Evolutionary conservation across 2,797 vertebrate species (phyloP), one percentile per base, ranked within the genome.

Genomic region (Pseudochaenichthys georgianus): DNA sequence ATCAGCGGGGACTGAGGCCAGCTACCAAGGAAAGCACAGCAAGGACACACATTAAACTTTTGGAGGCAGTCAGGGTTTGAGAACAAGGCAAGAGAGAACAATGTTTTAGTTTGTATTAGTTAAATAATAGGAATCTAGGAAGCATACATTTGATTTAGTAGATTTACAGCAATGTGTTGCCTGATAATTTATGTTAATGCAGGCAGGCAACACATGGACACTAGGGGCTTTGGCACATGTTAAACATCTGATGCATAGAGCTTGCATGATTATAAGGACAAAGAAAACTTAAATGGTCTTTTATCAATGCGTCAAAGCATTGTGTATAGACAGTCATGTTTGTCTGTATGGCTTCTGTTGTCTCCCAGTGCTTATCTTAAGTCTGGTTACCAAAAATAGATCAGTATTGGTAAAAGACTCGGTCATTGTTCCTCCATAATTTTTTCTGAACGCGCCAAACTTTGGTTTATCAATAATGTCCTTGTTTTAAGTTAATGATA

Each of bases 1-100:
- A 72, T 64, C 50, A 70, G 1, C 16, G 19, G 50, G 69, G 61
- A 65, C 68, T 51, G 19, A 31, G 43, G 66, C 57, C 60, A 66
- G 67, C 31, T 59, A 51, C 55, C 50, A 58, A 68, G 53, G 17
- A 50, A 61, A 60, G 69, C 21, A 15, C 5, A 69, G 28, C 48
- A 34, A 46, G 19, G 62, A 17, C 16, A 28, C 13, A 51, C 15
- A 61, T 13, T 8, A 4, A 28, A 38, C 31, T 71, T 50, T 41
- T 55, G 45, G 8, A 62, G 19, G 54, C 13, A 46, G 42, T 62
- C 62, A 3, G 9, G 21, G 34, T 67, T 75, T 64, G 48, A 59
- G 23, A 63, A 43, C 13, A n/a, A 55, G 34, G 15, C 34, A 42
- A 50, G 46, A 19, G 43, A 7, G 47, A 16, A 6, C 61, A 51